These are phyloP conservation scores for Anguilla pacifica DNA, from an alignment of 2,797 vertebrate species.

Conservation along the genomic window DNA sequence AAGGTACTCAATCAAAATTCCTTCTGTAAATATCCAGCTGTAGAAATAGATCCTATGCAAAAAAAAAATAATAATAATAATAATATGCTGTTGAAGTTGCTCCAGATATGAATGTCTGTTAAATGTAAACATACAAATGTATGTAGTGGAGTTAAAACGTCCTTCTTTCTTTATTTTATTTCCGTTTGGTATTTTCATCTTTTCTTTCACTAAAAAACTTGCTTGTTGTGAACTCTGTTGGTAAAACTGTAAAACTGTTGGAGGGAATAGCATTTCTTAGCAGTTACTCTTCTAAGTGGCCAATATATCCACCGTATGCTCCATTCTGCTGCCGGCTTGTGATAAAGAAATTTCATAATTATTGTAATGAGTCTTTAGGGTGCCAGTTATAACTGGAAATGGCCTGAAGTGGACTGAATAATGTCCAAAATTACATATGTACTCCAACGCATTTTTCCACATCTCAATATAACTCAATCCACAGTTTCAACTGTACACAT, in stretches of 20 bases:
- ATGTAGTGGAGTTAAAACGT: neutral
- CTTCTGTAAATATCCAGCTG: neutral
- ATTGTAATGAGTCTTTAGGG: neutral
- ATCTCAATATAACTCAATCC: neutral
- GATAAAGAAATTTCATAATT: neutral
- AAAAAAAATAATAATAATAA: neutral
- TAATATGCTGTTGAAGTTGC: neutral
- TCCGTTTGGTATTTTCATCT: neutral
- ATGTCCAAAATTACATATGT: neutral
- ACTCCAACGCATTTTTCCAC: neutral
- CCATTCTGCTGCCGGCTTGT: neutral
- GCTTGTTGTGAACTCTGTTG: neutral
- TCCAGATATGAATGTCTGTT: neutral
- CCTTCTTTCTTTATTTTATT: neutral
- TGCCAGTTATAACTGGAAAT: neutral
- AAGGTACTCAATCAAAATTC: neutral
- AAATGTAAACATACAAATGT: neutral
- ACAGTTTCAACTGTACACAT: neutral
- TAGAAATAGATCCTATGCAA: neutral
- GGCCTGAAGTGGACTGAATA: neutral
- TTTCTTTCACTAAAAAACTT: neutral
- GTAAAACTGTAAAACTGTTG: neutral
- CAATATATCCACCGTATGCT: neutral
- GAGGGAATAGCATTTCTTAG: neutral
- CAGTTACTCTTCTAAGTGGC: neutral